Base-by-base conservation (phyloP, 1,140 invertebrate species). In the Trigoniulus corallinus region DNA sequence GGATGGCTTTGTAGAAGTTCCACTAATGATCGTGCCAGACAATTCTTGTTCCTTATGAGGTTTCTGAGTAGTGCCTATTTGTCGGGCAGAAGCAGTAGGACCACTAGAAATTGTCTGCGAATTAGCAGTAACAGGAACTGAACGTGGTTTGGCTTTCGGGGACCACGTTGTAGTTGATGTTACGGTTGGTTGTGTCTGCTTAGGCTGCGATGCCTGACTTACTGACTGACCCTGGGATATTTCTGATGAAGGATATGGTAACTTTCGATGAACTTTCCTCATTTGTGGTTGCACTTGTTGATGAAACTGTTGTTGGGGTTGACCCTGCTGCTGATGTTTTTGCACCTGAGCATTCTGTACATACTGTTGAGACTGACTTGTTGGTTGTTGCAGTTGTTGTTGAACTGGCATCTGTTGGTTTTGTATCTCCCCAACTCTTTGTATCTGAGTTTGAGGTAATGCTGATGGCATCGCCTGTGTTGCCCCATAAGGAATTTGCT, bases 401-500 rank as follows among this genome's bases (percentile, higher is more conserved):
- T 56, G 52, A 12, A 45, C 42, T 21, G 47, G 46, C 18, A 53
- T 43, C 22, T 55, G 54, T n/a, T 55, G 54, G 21, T 55, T 50
- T 25, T 13, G 24, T 22, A 27, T 47, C 26, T 25, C 7, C 12
- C 7, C 13, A 26, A 13, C 7, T 7, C 12, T 23, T 25, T 22
- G n/a, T 47, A 1, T 20, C 12, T 10, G 15, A 15, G 26, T 13
- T 25, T 47, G 22, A n/a, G 7, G 13, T 20, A 47, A 13, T 12
- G 10, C 22, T 25, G n/a, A 13, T 13, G 7, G 22, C n/a, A 67
- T 69, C 25, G 68, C 54, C 52, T 69, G 67, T 53, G 67, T 65
- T 46, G 61, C 60, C 54, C 68, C 64, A 47, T 69, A 67, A 48
- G 67, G 67, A n/a, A 68, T 55, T 48, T 68, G 25, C 15, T 10